Conservation (phyloP, 1,140 invertebrate genomes). For the Coptotermes formosanus region DNA sequence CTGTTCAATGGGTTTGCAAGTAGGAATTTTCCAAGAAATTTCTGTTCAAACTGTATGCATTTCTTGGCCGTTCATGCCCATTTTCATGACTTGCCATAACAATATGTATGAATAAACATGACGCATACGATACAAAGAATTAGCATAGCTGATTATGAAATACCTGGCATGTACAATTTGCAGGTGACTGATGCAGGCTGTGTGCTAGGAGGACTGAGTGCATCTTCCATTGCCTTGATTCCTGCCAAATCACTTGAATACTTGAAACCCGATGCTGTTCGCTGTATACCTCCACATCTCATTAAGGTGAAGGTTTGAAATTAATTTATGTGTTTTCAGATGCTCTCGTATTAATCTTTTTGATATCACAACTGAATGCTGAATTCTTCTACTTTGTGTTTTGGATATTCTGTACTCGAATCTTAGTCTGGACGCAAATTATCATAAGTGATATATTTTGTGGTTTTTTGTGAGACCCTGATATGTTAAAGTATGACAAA, state of each 20-base stretch:
- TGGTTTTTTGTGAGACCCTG: background rate
- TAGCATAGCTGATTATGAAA: no score
- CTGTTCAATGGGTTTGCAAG: no score
- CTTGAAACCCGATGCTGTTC: background rate
- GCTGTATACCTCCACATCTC: background rate
- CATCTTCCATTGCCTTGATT: background rate
- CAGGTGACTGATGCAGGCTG: constrained; percentile 7
- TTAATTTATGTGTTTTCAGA: background rate
- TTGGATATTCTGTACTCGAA: background rate
- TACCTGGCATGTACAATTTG: background rate
- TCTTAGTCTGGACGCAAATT: background rate
- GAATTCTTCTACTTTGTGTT: background rate
- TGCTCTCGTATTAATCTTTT: background rate
- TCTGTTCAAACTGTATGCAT: no score
- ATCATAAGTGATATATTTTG: no score
- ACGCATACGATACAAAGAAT: no score
- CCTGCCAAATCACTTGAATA: background rate
- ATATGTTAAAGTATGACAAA: no score
- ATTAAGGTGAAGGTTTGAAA: constrained; percentile 1
- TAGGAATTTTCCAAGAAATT: no score
- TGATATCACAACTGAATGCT: background rate
- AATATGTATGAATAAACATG: no score
- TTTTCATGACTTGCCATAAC: no score
- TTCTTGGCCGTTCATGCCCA: no score
- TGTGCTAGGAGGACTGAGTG: background rate